These are phyloP conservation scores for Manis pentadactyla DNA, from an alignment of 2,797 vertebrate genomes.

Conservation along the genomic window DNA sequence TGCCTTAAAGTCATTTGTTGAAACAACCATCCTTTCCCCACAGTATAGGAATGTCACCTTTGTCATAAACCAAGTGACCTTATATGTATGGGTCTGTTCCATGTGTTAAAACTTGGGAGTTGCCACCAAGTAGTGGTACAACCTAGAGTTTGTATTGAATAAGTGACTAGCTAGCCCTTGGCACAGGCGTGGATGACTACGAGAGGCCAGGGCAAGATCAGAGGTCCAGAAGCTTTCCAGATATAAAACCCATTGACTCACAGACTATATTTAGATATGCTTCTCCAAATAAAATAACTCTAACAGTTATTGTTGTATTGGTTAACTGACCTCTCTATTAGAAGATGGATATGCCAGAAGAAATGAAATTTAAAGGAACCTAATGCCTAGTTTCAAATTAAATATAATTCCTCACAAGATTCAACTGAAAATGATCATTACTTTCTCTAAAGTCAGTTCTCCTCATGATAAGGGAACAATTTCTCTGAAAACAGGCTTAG, in stretches of 20 bases:
- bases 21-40: constrained; percentile 3
- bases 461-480: not conserved
- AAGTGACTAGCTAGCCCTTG: not conserved
- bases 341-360: not conserved
- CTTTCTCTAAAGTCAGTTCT: constrained; percentile 32
- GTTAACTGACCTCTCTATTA: not conserved
- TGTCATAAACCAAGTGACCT: not conserved
- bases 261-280: constrained; percentile 1
- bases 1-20: constrained; percentile 35
- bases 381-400: not conserved
- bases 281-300: constrained; percentile 51
- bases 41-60: not conserved
- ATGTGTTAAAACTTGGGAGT: constrained; percentile 21
- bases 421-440: constrained; percentile 9
- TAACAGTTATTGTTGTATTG: not conserved
- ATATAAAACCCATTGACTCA: constrained; percentile 7
- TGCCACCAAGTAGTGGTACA: not conserved
- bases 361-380: constrained; percentile 47
- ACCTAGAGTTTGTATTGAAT: constrained; percentile 24
- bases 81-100: not conserved
- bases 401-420: constrained; percentile 5
- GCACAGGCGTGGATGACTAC: not conserved
- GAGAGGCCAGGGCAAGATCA: not conserved
- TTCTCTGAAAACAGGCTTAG: constrained; percentile 33
- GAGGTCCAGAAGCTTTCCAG: not conserved